Conservation (phyloP, 2,797 vertebrate genomes). For the Sphaeramia orbicularis region DNA sequence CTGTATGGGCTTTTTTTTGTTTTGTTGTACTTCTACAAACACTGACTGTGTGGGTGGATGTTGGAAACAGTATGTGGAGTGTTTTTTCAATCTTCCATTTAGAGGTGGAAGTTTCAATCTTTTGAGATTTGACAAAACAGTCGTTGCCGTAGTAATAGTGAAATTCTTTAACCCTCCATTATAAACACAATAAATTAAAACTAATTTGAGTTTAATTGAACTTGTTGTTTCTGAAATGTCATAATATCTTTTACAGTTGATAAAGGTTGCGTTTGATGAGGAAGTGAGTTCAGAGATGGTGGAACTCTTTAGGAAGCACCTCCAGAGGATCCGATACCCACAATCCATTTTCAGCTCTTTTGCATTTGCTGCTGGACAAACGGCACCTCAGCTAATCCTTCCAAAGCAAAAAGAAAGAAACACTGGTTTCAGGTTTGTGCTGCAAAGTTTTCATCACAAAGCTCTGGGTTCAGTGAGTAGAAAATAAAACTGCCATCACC, state of each 20-base stretch:
- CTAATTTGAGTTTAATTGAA: no score
- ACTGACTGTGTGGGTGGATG: constrained; percentile 23
- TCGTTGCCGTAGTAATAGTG: constrained; percentile 3
- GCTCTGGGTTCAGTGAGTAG: background rate
- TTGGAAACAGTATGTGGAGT: constrained; percentile 40
- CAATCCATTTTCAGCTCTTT: constrained; percentile 97
- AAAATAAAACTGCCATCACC: no score
- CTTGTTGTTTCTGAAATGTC: constrained; percentile 1
- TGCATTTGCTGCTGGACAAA: constrained; percentile 95
- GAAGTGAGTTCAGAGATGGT: constrained; percentile 97
- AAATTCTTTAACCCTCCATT: background rate
- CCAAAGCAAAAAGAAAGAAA: constrained; percentile 99
- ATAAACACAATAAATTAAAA: no score
- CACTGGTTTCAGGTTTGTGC: constrained; percentile 93
- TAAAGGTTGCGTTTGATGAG: constrained; percentile 98
- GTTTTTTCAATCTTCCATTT: constrained; percentile 51
- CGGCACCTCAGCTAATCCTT: constrained; percentile 91
- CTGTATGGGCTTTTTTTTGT: constrained; percentile 5
- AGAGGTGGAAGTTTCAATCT: constrained; percentile 33
- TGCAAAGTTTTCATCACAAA: constrained; percentile 5
- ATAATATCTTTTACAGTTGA: constrained; percentile 84
- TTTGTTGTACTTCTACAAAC: constrained; percentile 23
- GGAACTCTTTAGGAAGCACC: constrained; percentile 97
- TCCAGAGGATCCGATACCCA: constrained; percentile 96
- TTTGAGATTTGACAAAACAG: constrained; percentile 7